phyloP scores from a whole-genome alignment of 2,113 vertebrate genomes.

The Malurus cyaneus region DNA sequence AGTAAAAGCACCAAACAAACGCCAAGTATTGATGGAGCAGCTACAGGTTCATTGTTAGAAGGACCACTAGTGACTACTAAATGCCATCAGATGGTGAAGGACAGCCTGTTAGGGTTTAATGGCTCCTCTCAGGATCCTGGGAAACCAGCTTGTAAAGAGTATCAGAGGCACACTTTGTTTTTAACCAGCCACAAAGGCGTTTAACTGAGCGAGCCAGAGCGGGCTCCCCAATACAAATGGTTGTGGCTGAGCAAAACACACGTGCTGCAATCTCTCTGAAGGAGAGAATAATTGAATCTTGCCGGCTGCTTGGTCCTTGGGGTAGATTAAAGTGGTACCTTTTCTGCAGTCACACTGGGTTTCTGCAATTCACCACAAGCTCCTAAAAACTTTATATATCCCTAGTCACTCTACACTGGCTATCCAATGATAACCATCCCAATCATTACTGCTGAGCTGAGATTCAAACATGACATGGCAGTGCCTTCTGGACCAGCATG shows the following conservation, averaged over 20 bases:
- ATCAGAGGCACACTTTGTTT: neutral
- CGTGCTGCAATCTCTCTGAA: neutral
- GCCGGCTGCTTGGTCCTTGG: neutral
- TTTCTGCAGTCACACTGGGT: neutral
- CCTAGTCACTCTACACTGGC: neutral
- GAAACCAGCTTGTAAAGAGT: slow-evolving; percentile 41
- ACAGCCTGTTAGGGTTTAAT: slow-evolving; percentile 8
- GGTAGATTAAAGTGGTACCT: neutral
- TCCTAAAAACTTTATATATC: neutral
- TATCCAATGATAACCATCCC: neutral
- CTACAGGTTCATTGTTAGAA: neutral
- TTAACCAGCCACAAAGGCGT: slow-evolving; percentile 4
- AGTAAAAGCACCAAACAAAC: neutral
- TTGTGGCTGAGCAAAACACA: neutral
- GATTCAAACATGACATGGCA: neutral
- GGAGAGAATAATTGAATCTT: neutral
- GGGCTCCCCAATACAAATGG: neutral
- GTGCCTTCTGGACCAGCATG: neutral
- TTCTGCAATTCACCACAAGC: neutral
- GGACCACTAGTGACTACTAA: slow-evolving; percentile 52
- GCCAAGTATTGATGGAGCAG: slow-evolving; percentile 9
- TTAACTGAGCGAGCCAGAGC: neutral
- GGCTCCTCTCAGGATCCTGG: slow-evolving; percentile 8
- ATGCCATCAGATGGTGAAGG: slow-evolving; percentile 25
- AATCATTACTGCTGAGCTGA: neutral